Conservation (phyloP, 2,113 vertebrate species). For the Arenaria interpres region DNA sequence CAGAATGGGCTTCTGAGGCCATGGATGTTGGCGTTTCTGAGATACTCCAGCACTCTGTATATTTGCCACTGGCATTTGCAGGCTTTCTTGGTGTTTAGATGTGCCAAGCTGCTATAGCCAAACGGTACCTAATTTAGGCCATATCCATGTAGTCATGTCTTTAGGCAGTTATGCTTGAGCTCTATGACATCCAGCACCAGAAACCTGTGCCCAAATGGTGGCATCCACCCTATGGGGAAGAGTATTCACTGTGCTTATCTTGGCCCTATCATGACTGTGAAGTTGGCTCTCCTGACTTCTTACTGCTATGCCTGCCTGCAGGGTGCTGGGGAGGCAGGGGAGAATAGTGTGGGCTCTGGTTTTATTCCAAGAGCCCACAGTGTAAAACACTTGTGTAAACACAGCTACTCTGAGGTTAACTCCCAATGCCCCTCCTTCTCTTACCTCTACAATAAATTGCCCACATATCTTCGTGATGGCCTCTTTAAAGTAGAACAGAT, state of each 20-base stretch:
- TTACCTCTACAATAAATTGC: slow-evolving; percentile 35
- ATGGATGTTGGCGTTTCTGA: not conserved
- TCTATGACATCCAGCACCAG: not conserved
- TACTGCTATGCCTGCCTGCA: not conserved
- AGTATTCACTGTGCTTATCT: not conserved
- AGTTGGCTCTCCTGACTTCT: not conserved
- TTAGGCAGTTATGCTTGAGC: not conserved
- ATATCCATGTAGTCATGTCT: not conserved
- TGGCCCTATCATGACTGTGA: not conserved
- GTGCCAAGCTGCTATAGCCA: not conserved
- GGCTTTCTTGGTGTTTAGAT: not conserved
- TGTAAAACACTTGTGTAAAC: not conserved
- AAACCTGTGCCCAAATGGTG: not conserved
- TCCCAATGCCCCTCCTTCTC: slow-evolving; percentile 7
- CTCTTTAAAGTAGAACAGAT: slow-evolving; percentile 52
- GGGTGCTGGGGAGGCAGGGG: not conserved
- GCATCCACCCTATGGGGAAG: not conserved
- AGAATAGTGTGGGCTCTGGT: not conserved
- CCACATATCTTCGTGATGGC: slow-evolving; percentile 46
- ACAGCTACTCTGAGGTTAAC: slow-evolving; percentile 32
- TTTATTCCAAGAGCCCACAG: not conserved
- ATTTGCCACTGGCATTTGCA: not conserved
- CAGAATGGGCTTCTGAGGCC: not conserved
- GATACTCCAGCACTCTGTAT: too few relatives aligned
- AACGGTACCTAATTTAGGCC: not conserved